Base-by-base conservation (phyloP, 2,888 invertebrate species). In the Cataglyphis livida region DNA sequence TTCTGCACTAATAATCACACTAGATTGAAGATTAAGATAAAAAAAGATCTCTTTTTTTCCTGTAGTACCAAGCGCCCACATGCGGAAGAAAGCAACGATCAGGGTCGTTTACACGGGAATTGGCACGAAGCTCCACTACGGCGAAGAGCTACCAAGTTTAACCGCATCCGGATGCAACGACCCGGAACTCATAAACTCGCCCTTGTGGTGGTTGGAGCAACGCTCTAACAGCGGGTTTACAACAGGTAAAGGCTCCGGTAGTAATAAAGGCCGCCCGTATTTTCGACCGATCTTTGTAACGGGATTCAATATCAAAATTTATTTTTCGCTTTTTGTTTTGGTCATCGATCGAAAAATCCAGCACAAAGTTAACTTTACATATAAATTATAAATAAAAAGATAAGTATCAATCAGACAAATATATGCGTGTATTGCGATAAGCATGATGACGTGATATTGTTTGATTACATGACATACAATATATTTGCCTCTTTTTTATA, bases 61-160 rank as follows among this genome's bases (percentile, higher is more conserved):
- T 62, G 61, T 32, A 15, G 28, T 73, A 61, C 59, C 73, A 73
- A 59, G 59, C 44, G 6, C 28, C 28, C n/a, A 48, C 44, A 61
- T 32, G 61, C 61, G 15, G 25, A 74, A 41, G 38, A 38, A 44
- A 74, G 28, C 28, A 28, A 64, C 41, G 35, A 64, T 51, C 74
- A 64, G 18, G 44, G 57, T 74, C 44, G 57, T 81, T 81, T 74
- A 81, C 81, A 81, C 57, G 38, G 28, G 35, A 64, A 54, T 21
- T 73, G 38, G 15, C 32, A 41, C n/a, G 21, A 74, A 62, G 12
- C 62, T 65, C 62, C 48, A 68, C 32, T 66, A 25, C 18, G 35
- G 18, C 12, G 35, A 32, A 68, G 18, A 38, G 1, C 57, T 59
- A 41, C 6, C 41, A 66, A 68, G 59, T 68, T 78, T 78, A 66